A percentile compares a stretch with the other conserved stretches of the same genome.
These are phyloP conservation scores for Stramonita haemastoma DNA, from an alignment of 2,888 invertebrate genomes.

Conservation along the genomic window DNA sequence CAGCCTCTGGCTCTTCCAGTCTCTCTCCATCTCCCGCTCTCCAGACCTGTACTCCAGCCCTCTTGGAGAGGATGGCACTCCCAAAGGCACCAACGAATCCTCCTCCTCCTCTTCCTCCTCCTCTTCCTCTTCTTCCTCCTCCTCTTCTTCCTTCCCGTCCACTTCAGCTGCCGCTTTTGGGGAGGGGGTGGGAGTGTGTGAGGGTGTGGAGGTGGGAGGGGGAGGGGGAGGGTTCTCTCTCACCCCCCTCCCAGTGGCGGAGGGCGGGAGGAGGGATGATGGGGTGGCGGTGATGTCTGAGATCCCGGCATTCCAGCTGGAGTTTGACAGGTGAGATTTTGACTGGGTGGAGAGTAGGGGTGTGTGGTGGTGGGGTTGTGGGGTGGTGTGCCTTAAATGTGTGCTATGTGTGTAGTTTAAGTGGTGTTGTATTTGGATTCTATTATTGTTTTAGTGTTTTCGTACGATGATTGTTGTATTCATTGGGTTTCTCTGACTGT, in stretches of 20 bases:
- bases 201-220: neutral
- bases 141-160: neutral
- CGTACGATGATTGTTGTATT: no score
- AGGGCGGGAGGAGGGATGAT: no score
- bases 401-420: no score
- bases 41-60: neutral
- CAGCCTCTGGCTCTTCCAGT: slow-evolving; percentile 44
- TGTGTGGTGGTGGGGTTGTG: no score
- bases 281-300: no score
- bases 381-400: no score
- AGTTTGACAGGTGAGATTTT: neutral
- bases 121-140: neutral
- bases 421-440: no score
- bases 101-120: neutral
- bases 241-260: no score
- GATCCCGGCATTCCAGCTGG: neutral
- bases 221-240: no score
- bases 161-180: neutral
- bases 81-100: neutral
- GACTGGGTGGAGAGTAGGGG: no score
- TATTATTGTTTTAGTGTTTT: no score
- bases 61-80: neutral
- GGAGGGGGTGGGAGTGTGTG: neutral
- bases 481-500: no score
- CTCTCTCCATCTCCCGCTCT: slow-evolving; percentile 24